phyloP scores from a whole-genome alignment of 2,888 invertebrate genomes.

The Pharmacophagus antenor region DNA sequence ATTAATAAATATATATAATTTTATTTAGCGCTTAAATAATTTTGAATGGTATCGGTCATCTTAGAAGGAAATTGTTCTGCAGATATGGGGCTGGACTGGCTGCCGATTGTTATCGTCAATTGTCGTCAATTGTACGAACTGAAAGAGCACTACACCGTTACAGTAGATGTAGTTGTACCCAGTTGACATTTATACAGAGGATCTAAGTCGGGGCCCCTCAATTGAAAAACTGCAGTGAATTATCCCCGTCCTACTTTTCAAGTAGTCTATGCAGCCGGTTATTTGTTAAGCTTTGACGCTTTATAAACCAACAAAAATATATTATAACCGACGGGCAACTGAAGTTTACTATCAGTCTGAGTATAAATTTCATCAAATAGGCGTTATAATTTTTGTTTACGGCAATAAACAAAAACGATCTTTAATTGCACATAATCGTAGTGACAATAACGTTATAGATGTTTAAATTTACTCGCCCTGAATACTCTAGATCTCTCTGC shows the following conservation, averaged over 20 bases:
- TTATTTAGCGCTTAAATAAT: not conserved
- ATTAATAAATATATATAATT: not conserved
- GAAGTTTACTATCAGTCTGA: too few relatives aligned
- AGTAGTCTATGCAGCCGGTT: not conserved
- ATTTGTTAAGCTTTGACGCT: not conserved
- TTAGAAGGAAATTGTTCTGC: not conserved
- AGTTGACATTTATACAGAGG: slow-evolving; percentile 1
- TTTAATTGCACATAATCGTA: too few relatives aligned
- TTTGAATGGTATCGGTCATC: not conserved
- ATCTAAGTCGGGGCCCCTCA: slow-evolving; percentile 1
- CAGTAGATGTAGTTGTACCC: not conserved
- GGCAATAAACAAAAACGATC: too few relatives aligned
- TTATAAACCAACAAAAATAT: not conserved
- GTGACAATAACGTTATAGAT: too few relatives aligned
- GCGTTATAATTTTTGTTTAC: too few relatives aligned
- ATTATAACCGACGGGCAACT: not conserved
- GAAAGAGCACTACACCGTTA: not conserved
- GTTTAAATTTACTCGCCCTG: too few relatives aligned
- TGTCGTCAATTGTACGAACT: slow-evolving; percentile 1
- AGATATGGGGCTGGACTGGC: not conserved
- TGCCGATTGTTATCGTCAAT: not conserved
- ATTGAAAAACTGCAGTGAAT: slow-evolving; percentile 20
- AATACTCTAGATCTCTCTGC: too few relatives aligned
- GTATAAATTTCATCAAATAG: too few relatives aligned
- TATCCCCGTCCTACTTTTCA: not conserved